A percentile compares a stretch with the other conserved stretches of the same genome.
These are phyloP conservation scores for Drosophila siamana DNA, from an alignment of 2,888 invertebrate species.

Conservation along the genomic window DNA sequence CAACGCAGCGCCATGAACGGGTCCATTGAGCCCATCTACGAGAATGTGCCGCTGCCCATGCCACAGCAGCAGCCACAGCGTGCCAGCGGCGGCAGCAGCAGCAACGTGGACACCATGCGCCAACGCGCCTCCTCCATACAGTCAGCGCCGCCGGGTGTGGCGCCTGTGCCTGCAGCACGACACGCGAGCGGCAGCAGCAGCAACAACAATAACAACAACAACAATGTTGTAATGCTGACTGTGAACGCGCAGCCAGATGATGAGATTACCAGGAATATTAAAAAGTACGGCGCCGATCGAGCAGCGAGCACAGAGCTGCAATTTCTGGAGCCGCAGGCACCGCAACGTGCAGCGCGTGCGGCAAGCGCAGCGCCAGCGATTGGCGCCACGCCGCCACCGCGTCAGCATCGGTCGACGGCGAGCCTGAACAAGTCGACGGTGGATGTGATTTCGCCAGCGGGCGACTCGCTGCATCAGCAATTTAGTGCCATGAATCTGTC, in stretches of 20 bases:
- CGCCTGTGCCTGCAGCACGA: slow-evolving; percentile 70
- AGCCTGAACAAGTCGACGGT: slow-evolving; percentile 74
- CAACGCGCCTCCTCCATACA: slow-evolving; percentile 89
- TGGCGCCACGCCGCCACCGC: slow-evolving; percentile 75
- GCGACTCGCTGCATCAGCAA: slow-evolving; percentile 74
- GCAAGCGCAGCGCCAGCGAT: slow-evolving; percentile 80
- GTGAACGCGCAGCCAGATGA: slow-evolving; percentile 59
- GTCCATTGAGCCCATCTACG: slow-evolving; percentile 92
- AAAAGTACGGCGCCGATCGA: slow-evolving; percentile 75
- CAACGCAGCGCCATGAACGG: slow-evolving; percentile 86
- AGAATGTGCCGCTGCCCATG: slow-evolving; percentile 88
- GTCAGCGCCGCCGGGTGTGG: slow-evolving; percentile 88
- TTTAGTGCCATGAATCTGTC: slow-evolving; percentile 83
- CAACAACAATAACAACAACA: slow-evolving; percentile 46
- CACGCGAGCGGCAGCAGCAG: slow-evolving; percentile 37
- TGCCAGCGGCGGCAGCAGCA: slow-evolving; percentile 62
- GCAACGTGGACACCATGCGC: slow-evolving; percentile 77
- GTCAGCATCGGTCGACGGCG: slow-evolving; percentile 78
- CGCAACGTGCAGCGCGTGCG: slow-evolving; percentile 74
- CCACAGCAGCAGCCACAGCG: slow-evolving; percentile 84
- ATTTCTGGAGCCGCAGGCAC: slow-evolving; percentile 76
- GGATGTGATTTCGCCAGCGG: slow-evolving; percentile 69
- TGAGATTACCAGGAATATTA: slow-evolving; percentile 72
- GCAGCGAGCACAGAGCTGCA: slow-evolving; percentile 79
- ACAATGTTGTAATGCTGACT: slow-evolving; percentile 60